Conservation (phyloP, 1,140 invertebrate species). For the Trachelipus rathkii region DNA sequence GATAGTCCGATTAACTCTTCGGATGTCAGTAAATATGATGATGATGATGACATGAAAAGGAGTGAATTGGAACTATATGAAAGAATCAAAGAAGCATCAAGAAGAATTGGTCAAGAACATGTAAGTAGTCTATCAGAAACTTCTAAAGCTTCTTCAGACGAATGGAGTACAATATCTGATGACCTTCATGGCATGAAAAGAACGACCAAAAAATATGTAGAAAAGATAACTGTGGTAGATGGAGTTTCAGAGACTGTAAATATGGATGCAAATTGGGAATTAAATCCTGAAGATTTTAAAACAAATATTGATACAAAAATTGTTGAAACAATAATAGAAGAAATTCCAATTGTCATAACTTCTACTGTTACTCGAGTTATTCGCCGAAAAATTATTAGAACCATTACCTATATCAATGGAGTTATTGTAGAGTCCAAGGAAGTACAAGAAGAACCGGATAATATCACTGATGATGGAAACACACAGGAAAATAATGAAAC, state of each 20-base stretch:
- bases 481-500: not conserved
- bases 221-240: too few relatives aligned
- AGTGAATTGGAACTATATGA: too few relatives aligned
- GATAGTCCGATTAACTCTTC: too few relatives aligned
- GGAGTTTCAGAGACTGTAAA: too few relatives aligned
- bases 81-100: too few relatives aligned
- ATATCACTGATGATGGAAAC: conserved; percentile 11
- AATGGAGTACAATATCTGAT: too few relatives aligned
- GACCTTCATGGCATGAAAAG: too few relatives aligned
- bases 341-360: not conserved
- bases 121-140: too few relatives aligned
- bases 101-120: too few relatives aligned
- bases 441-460: conserved; percentile 30
- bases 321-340: conserved; percentile 7
- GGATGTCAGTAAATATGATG: too few relatives aligned
- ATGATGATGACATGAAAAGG: too few relatives aligned
- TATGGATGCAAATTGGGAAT: not conserved
- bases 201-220: too few relatives aligned
- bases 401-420: conserved; percentile 28
- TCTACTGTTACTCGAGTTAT: conserved; percentile 14
- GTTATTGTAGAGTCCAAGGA: conserved; percentile 32
- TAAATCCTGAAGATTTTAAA: not conserved
- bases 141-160: not conserved
- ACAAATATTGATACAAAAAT: not conserved
- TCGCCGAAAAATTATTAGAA: conserved; percentile 24